Evolutionary conservation across 1,140 invertebrate species (phyloP).

Genomic region (Maniola jurtina): DNA sequence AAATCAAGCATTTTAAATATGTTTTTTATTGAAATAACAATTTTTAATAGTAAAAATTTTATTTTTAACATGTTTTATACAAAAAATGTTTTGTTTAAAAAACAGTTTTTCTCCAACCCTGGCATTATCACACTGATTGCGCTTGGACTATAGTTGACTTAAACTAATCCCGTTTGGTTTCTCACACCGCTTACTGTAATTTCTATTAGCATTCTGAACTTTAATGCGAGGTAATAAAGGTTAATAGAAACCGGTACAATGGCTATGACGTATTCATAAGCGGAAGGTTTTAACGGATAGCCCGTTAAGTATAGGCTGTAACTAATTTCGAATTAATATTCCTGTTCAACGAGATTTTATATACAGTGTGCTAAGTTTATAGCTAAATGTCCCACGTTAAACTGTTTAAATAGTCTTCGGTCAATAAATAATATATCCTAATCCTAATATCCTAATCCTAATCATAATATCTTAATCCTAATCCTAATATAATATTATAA

Average conservation of each 20-base stretch:
- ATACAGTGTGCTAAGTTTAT: conserved; percentile 44
- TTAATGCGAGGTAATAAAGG: conserved; percentile 3
- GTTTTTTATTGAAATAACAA: too few relatives aligned
- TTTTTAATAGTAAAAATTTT: too few relatives aligned
- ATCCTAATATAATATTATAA: too few relatives aligned
- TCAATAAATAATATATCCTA: too few relatives aligned
- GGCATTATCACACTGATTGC: too few relatives aligned
- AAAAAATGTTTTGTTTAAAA: too few relatives aligned
- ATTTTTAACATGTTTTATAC: too few relatives aligned
- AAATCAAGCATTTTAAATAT: too few relatives aligned
- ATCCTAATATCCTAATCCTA: too few relatives aligned
- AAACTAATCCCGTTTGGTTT: conserved; percentile 21
- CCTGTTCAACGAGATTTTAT: conserved; percentile 39
- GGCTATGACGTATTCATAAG: conserved; percentile 22
- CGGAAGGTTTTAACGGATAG: conserved; percentile 43
- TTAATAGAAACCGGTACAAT: background rate
- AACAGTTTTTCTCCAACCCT: too few relatives aligned
- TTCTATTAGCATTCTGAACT: conserved; percentile 4
- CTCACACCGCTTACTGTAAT: conserved; percentile 14
- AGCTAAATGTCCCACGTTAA: background rate
- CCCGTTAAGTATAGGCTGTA: conserved; percentile 72
- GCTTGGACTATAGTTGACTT: conserved; percentile 8
- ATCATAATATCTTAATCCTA: too few relatives aligned
- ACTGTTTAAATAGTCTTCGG: too few relatives aligned
- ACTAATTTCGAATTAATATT: conserved; percentile 75